These are phyloP conservation scores for Artemisiospiza belli DNA, from an alignment of 2,113 vertebrate genomes.

Conservation along the genomic window DNA sequence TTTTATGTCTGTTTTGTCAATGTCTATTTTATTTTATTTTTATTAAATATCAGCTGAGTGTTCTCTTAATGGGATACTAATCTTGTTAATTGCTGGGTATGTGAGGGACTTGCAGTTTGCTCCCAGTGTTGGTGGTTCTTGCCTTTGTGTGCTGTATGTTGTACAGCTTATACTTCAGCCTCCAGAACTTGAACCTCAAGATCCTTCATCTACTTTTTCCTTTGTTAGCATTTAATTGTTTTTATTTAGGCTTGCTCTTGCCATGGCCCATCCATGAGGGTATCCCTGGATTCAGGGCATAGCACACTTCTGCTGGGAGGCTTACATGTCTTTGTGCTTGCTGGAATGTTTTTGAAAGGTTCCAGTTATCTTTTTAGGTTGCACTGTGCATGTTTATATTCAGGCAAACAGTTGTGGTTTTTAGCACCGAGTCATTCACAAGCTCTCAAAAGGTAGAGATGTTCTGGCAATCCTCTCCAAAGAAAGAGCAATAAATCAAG, in stretches of 20 bases:
- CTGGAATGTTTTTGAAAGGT: background rate
- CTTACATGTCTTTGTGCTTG: background rate
- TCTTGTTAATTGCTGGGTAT: background rate
- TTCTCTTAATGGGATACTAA: background rate
- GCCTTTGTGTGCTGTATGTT: background rate
- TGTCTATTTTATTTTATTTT: background rate
- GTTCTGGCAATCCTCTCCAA: background rate
- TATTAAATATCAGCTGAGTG: background rate
- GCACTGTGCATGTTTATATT: background rate
- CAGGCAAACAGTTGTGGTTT: background rate
- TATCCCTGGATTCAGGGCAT: background rate
- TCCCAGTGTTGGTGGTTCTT: background rate
- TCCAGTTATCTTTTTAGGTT: background rate
- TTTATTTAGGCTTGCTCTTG: background rate
- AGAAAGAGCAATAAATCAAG: background rate
- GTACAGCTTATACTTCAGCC: background rate
- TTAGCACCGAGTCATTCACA: background rate
- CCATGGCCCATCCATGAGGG: background rate
- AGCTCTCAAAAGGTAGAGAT: background rate
- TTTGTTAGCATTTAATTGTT: background rate
- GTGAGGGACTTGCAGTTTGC: background rate
- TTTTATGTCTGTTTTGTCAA: background rate
- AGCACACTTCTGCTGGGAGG: background rate
- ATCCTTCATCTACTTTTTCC: background rate
- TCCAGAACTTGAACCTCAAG: background rate